Percentiles rank a stretch among this genome's conserved stretches.
phyloP scores from a whole-genome alignment of 2,888 invertebrate genomes.

The Elegia similella region DNA sequence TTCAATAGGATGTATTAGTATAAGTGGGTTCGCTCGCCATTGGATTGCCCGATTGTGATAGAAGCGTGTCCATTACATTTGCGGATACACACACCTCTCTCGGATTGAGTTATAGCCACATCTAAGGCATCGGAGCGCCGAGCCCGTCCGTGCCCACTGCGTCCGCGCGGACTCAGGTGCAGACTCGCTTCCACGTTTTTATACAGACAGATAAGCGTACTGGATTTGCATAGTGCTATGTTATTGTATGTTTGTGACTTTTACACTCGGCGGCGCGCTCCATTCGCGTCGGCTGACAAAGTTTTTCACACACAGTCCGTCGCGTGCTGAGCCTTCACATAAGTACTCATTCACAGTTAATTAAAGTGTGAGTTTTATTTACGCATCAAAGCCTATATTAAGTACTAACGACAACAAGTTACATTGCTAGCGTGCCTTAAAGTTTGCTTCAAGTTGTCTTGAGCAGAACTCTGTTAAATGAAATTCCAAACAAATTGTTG shows the following conservation, averaged over 20 bases:
- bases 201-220: conserved; percentile 8
- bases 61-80: conserved; percentile 54
- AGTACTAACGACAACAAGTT: conserved; percentile 50
- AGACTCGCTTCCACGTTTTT: conserved; percentile 13
- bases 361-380: conserved; percentile 31
- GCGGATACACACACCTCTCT: conserved; percentile 38
- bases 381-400: conserved; percentile 36
- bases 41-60: conserved; percentile 55
- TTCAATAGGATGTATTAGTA: conserved; percentile 63
- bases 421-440: conserved; percentile 42
- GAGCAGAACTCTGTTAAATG: conserved; percentile 40
- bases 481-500: conserved; percentile 37
- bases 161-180: conserved; percentile 1
- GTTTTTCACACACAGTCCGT: neutral
- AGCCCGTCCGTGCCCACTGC: conserved; percentile 18
- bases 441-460: conserved; percentile 41
- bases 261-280: neutral
- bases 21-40: conserved; percentile 51
- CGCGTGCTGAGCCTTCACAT: neutral
- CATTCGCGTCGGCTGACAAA: conserved; percentile 5
- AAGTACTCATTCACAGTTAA: neutral
- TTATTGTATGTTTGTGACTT: conserved; percentile 14
- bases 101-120: conserved; percentile 64
- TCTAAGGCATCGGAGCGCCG: conserved; percentile 35
- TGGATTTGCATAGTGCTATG: conserved; percentile 8